Evolutionary conservation across 1,140 invertebrate genomes (phyloP), one percentile per base, ranked within the genome.

Genomic region (Sinella curviseta): DNA sequence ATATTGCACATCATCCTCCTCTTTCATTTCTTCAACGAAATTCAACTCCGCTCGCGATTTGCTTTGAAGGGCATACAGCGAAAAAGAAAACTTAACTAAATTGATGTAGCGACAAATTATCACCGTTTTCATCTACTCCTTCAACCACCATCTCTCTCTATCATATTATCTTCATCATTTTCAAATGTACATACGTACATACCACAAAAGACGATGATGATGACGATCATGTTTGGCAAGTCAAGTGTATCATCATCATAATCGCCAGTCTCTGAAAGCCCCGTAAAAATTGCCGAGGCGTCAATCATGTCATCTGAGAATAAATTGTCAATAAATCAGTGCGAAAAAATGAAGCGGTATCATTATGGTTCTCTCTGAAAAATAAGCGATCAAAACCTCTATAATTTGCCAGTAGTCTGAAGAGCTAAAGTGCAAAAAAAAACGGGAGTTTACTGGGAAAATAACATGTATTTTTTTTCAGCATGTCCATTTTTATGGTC

Each of bases 41-140:
- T n/a, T n/a, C n/a, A n/a, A n/a, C n/a, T n/a, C n/a, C n/a, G n/a
- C n/a, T n/a, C n/a, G n/a, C n/a, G n/a, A n/a, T n/a, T n/a, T n/a
- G n/a, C n/a, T n/a, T n/a, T n/a, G n/a, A n/a, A n/a, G n/a, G n/a
- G n/a, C n/a, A n/a, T n/a, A n/a, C 57, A n/a, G 57, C 57, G 57
- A 26, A 3, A 60, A 60, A 17, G 39, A 48, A 48, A 48, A 24
- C 24, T 14, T 65, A 8, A 26, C 14, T n/a, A 70, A 70, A 70
- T 31, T 70, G 65, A 70, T 70, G 65, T 70, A 31, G 65, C 65
- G 65, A 70, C 65, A 70, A 70, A 70, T 70, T 70, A 70, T 70
- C 65, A 70, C 65, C 65, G 65, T 70, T 30, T 70, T 70, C 65
- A 70, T 70, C 65, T 70, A n/a, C n/a, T n/a, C n/a, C n/a, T n/a